Conservation (phyloP, 2,113 vertebrate species). For the Mormoops blainvillei region DNA sequence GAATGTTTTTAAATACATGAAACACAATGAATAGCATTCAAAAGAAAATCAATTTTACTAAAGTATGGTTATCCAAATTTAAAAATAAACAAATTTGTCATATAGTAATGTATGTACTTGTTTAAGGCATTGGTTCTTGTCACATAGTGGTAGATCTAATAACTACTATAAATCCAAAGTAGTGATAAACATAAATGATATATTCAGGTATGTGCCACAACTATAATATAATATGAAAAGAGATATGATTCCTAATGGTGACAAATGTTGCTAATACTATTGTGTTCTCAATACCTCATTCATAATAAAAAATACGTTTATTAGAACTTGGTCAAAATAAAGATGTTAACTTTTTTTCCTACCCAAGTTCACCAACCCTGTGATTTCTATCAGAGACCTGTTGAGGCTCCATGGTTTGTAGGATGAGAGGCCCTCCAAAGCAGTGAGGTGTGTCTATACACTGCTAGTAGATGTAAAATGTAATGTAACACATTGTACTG, state of each 20-base stretch:
- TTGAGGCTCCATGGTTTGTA: neutral
- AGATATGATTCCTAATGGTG: neutral
- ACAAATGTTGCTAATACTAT: neutral
- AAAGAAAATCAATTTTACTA: neutral
- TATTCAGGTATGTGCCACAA: neutral
- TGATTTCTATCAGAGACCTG: neutral
- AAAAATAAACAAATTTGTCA: neutral
- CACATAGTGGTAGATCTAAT: neutral
- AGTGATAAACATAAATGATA: neutral
- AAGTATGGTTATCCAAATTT: neutral
- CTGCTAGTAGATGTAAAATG: neutral
- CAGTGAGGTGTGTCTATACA: neutral
- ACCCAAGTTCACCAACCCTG: neutral
- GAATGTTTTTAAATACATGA: neutral
- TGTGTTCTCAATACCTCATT: neutral
- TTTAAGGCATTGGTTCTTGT: neutral
- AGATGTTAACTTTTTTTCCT: neutral
- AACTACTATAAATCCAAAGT: neutral
- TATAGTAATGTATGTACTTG: neutral
- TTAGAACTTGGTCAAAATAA: neutral
- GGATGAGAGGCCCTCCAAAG: neutral
- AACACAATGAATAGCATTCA: neutral
- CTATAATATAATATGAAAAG: neutral
- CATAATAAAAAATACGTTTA: neutral
- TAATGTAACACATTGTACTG: neutral